Conservation (phyloP, 1,140 invertebrate genomes). For the Eriocheir sinensis region DNA sequence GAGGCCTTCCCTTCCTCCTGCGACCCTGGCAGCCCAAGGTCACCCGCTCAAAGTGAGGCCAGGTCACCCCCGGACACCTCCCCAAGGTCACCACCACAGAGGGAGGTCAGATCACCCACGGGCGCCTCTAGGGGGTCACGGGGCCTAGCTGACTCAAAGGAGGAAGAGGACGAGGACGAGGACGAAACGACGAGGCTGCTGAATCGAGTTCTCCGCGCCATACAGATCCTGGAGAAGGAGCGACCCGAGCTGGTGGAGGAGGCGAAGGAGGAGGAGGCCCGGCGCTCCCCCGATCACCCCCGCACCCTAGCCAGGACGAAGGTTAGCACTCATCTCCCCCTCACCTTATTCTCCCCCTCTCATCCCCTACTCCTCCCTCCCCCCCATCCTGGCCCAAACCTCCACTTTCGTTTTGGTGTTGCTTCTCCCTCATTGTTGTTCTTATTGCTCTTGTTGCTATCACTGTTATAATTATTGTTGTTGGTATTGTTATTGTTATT, state of each 20-base stretch:
- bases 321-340: neutral
- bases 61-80: too few species aligned
- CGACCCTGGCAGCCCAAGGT: neutral
- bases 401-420: neutral
- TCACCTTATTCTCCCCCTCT: too few species aligned
- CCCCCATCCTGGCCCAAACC: too few species aligned
- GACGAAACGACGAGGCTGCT: slow-evolving; percentile 60
- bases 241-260: slow-evolving; percentile 56
- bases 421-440: neutral
- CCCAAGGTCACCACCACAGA: too few species aligned
- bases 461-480: neutral
- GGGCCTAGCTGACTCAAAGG: neutral
- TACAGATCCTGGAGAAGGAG: slow-evolving; percentile 61
- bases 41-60: neutral
- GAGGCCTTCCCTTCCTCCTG: neutral
- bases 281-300: neutral
- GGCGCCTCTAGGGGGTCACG: neutral
- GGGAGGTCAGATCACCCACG: neutral
- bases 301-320: neutral
- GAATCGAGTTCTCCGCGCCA: slow-evolving; percentile 61
- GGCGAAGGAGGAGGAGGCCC: slow-evolving; percentile 25
- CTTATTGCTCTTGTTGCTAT: neutral
- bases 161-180: slow-evolving; percentile 47
- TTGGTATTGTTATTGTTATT: neutral
- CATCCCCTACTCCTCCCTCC: too few species aligned